phyloP scores from a whole-genome alignment of 2,113 vertebrate species.

The Alligator sinensis region DNA sequence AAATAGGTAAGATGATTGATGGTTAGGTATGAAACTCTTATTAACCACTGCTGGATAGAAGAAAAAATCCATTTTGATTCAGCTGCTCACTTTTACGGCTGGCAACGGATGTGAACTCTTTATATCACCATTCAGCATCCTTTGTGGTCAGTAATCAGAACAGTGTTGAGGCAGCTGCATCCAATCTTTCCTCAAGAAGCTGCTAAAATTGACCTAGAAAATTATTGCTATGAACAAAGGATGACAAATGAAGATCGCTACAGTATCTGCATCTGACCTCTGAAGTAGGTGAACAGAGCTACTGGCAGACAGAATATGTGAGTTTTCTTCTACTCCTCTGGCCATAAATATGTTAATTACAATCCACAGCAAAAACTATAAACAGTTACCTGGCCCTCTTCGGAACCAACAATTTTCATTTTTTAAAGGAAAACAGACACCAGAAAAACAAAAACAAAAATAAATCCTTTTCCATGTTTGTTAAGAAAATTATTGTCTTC shows the following conservation, averaged over 20 bases:
- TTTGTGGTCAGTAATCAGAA: background rate
- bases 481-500: background rate
- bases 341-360: background rate
- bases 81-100: accelerated
- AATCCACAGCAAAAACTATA: background rate
- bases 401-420: accelerated
- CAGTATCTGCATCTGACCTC: background rate
- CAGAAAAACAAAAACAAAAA: background rate
- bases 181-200: background rate
- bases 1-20: background rate
- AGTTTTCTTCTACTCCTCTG: background rate
- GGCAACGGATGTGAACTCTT: background rate
- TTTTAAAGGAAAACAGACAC: background rate
- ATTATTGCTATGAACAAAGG: background rate
- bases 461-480: background rate
- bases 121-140: background rate
- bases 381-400: background rate
- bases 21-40: background rate
- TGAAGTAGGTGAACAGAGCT: background rate
- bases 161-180: background rate
- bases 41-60: background rate
- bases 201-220: background rate
- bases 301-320: background rate
- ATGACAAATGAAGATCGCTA: background rate
- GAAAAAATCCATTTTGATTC: background rate